These are phyloP conservation scores for Metopolophium dirhodum DNA, from an alignment of 1,140 invertebrate species.

Conservation along the genomic window DNA sequence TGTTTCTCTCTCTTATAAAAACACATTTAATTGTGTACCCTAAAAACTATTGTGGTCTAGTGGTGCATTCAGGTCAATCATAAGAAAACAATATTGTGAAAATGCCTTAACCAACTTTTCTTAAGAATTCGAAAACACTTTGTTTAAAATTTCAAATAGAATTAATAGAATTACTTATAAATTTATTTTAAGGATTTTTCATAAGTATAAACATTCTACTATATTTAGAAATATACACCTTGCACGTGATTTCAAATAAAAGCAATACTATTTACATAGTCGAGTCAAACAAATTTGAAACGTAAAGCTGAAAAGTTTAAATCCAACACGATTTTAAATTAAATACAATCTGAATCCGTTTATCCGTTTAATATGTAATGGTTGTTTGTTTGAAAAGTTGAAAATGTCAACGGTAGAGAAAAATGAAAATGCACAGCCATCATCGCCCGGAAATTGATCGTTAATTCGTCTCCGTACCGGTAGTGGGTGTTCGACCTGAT, in stretches of 20 bases:
- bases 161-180: background rate
- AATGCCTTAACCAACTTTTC: no score
- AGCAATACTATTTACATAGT: background rate
- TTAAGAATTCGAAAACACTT: no score
- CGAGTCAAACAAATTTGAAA: background rate
- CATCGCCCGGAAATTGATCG: conserved; percentile 13
- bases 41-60: no score
- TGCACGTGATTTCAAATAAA: background rate
- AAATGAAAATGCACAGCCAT: background rate
- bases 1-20: no score
- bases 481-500: background rate
- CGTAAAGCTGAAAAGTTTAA: background rate
- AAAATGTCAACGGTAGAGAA: background rate
- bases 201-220: no score
- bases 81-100: no score
- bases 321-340: background rate
- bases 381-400: background rate
- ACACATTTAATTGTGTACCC: no score
- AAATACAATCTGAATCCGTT: background rate
- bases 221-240: background rate
- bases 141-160: no score
- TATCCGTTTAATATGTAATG: background rate
- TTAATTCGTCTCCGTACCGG: background rate
- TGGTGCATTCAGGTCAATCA: no score
- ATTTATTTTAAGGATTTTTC: background rate